A percentile compares a stretch with the other conserved stretches of the same genome.
phyloP scores from a whole-genome alignment of 2,797 vertebrate species.

The Graptemys geographica region DNA sequence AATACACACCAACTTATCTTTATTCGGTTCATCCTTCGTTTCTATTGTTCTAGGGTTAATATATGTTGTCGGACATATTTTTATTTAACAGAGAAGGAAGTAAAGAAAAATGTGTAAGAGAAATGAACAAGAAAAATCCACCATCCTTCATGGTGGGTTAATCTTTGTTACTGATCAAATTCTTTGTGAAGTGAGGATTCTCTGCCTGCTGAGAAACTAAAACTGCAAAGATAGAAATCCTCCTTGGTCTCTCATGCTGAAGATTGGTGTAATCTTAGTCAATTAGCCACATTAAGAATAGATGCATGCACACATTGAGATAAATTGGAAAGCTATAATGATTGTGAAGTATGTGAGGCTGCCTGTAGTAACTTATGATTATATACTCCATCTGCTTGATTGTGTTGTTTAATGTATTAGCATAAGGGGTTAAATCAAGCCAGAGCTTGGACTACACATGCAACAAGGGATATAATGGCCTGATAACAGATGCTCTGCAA shows the following conservation, averaged over 20 bases:
- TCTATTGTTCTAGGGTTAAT: background rate
- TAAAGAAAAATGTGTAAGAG: background rate
- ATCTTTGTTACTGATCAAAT: background rate
- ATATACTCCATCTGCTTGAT: background rate
- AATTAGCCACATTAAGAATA: background rate
- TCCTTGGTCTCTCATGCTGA: background rate
- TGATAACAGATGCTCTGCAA: background rate
- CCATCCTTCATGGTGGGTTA: background rate
- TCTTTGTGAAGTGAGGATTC: background rate
- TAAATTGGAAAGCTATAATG: background rate
- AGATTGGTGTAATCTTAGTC: background rate
- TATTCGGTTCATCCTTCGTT: background rate
- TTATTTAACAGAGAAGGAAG: background rate
- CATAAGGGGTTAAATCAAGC: background rate
- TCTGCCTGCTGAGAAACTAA: background rate
- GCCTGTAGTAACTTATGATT: background rate
- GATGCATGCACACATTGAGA: background rate
- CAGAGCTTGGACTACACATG: background rate
- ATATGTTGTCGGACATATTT: background rate
- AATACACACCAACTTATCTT: background rate
- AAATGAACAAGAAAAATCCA: background rate
- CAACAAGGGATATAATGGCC: background rate
- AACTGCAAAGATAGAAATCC: background rate
- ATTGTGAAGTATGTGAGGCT: background rate
- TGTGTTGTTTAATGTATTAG: background rate